Evolutionary conservation across 2,113 vertebrate genomes (phyloP), one percentile per base, ranked within the genome.

Genomic region (Zeus faber): DNA sequence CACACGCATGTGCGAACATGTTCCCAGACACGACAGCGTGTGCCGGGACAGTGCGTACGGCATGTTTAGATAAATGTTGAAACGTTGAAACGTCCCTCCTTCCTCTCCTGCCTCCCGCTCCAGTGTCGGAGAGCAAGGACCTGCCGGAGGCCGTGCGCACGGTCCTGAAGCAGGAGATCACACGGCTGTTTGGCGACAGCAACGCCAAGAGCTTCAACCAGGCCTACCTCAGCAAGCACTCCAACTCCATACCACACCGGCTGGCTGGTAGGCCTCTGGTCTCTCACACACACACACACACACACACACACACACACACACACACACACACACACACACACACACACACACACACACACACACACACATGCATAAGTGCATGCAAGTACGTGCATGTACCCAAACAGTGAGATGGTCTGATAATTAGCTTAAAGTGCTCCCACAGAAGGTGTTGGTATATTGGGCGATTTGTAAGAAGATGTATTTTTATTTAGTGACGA

Each of bases 131-230:
- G 86, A 94, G 92, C 81, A 97, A 93, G 83, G 92, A 94, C 70
- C 87, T 98, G 67, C 91, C 91, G 0, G 92, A 94, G 70, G 88
- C 90, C 3, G 94, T 98, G 80, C 90, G 91, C 78, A 98, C 92
- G 59, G 97, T 99, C 71, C 91, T 99, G 90, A 97, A 95, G 85
- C 95, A 95, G 86, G 95, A 98, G 90, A 95, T 98, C 86, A 91
- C 92, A 70, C 89, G 97, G 64, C 90, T 98, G 88, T 98, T 99
- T 71, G 95, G 95, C 73, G 95, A 95, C 87, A 95, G 93, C 62
- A 98, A 96, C 77, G 91, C 93, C 63, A 94, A 93, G 89, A 96
- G 93, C 88, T 97, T 98, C 84, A 99, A 99, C 86, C 93, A 98
- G 90, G 90, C 91, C 87, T 97, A 95, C 78, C 92, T 99, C 84